Evolutionary conservation across 2,113 vertebrate genomes (phyloP).

Genomic region (Lophochroa leadbeateri): DNA sequence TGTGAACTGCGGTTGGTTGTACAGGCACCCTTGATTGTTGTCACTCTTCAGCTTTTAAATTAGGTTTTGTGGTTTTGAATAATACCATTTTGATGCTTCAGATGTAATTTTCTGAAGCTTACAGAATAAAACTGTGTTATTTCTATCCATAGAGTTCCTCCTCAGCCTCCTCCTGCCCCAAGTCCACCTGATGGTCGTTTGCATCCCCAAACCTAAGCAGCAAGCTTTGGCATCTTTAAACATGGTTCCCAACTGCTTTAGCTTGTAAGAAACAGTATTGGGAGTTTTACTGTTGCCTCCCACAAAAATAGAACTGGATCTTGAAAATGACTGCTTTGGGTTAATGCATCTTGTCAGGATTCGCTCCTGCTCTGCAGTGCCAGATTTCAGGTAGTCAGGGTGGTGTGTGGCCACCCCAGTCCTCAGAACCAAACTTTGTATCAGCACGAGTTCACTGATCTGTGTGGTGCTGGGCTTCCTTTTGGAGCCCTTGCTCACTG

Average conservation of each 20-base stretch:
- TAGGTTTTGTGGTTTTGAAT: background rate
- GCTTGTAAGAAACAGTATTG: background rate
- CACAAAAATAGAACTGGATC: background rate
- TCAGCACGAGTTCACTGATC: fast-evolving
- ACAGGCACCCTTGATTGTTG: background rate
- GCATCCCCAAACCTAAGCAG: background rate
- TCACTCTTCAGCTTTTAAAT: background rate
- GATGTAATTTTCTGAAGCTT: background rate
- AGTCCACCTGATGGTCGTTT: background rate
- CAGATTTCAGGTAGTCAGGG: background rate
- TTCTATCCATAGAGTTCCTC: background rate
- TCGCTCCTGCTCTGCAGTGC: background rate
- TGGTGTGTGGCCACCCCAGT: fast-evolving
- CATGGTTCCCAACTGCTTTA: background rate
- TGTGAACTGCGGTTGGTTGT: background rate
- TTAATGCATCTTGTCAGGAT: background rate
- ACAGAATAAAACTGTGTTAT: background rate
- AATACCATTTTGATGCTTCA: background rate
- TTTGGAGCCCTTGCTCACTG: background rate
- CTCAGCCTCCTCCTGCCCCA: background rate
- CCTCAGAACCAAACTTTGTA: background rate
- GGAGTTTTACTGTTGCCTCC: background rate
- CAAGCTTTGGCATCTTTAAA: background rate
- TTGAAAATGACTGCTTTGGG: background rate
- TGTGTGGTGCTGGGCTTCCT: background rate